A percentile compares a stretch with the other conserved stretches of the same genome.
Conservation (phyloP, 2,888 invertebrate genomes). For the Epinotia brunnichana region DNA sequence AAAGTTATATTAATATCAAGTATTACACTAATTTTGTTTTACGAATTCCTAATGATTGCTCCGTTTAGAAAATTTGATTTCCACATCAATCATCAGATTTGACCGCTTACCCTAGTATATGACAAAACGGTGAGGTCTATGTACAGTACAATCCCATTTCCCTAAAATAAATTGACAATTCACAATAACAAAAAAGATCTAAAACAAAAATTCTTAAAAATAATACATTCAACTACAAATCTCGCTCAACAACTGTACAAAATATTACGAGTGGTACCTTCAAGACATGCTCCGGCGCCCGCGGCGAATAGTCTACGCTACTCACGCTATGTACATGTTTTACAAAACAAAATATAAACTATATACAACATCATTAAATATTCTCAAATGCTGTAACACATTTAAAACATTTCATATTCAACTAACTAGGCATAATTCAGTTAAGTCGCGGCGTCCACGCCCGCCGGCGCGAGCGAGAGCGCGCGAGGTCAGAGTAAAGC, state of each 20-base stretch:
- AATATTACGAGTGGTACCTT: conserved; percentile 81
- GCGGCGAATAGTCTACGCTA: conserved; percentile 71
- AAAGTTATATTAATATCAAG: conserved; percentile 85
- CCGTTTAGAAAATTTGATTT: conserved; percentile 83
- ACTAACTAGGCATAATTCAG: conserved; percentile 81
- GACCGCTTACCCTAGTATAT: conserved; percentile 76
- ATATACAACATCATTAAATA: conserved; percentile 84
- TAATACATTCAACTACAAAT: conserved; percentile 81
- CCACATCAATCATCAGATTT: conserved; percentile 81
- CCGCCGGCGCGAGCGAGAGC: conserved; percentile 19
- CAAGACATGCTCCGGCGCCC: conserved; percentile 75
- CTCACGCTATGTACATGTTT: conserved; percentile 76
- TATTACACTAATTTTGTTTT: conserved; percentile 83
- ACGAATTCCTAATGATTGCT: conserved; percentile 83
- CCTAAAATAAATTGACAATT: conserved; percentile 89
- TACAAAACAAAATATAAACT: conserved; percentile 83
- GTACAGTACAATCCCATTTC: conserved; percentile 88
- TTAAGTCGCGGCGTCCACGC: conserved; percentile 59
- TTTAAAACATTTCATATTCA: conserved; percentile 83
- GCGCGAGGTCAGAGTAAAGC: conserved; percentile 16
- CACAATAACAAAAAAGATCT: conserved; percentile 84
- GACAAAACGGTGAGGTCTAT: conserved; percentile 82
- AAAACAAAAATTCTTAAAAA: conserved; percentile 77
- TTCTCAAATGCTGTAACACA: conserved; percentile 84
- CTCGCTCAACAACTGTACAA: conserved; percentile 82